Percentiles rank a stretch among this genome's conserved stretches.
Evolutionary conservation across 2,113 vertebrate species (phyloP).

Genomic region (Atrichornis clamosus): DNA sequence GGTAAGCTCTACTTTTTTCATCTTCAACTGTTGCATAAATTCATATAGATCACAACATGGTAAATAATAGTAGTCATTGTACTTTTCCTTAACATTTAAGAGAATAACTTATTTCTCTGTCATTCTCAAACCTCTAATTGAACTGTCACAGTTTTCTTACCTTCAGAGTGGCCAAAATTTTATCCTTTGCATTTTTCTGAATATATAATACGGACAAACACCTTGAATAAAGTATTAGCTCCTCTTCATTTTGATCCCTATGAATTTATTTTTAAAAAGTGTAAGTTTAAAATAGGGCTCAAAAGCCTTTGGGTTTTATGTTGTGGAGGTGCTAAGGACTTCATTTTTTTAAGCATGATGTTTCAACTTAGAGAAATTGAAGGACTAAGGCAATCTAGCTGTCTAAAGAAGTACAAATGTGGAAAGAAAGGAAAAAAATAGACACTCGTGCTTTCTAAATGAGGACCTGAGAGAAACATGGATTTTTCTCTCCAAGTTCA

Average conservation of each 20-base stretch:
- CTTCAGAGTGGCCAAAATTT: neutral
- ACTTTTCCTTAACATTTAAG: neutral
- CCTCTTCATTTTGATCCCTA: neutral
- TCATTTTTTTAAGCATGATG: neutral
- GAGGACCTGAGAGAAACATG: neutral
- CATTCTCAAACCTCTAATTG: neutral
- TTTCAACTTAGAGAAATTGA: neutral
- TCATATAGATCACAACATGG: accelerated
- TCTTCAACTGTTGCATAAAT: neutral
- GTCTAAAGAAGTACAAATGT: neutral
- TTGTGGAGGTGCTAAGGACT: neutral
- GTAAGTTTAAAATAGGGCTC: neutral
- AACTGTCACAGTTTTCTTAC: neutral
- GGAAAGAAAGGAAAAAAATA: neutral
- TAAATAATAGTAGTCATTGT: neutral
- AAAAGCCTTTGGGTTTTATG: neutral
- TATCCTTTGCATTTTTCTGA: neutral
- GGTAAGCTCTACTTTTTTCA: neutral
- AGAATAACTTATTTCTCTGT: neutral
- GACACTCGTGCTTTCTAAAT: neutral
- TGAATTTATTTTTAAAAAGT: neutral
- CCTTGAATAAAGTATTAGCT: neutral
- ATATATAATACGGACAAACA: neutral
- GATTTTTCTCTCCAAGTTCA: neutral
- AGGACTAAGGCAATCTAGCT: neutral